Evolutionary conservation across 2,888 invertebrate genomes (phyloP), one percentile per base, ranked within the genome.

Genomic region (Drosophila diplacantha): DNA sequence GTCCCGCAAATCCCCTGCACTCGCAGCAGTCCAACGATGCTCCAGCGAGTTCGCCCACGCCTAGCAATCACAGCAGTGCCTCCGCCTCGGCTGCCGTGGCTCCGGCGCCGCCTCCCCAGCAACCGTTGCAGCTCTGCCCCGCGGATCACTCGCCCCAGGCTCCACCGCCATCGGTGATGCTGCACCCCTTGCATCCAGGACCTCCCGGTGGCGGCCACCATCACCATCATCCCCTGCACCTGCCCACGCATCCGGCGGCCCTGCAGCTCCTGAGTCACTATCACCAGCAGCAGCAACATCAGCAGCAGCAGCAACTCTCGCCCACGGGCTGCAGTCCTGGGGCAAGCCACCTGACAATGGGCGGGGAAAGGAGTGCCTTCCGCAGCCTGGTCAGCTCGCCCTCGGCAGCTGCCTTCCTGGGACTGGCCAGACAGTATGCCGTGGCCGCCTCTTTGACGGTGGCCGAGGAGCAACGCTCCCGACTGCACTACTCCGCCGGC

Each of bases 291-390:
- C 84, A 83, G 41, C 84, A 75, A 11, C 71, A 71, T 8, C 74
- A 89, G 41, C 85, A 89, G 61, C 71, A 71, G 3, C 71, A 72
- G 20, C 74, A 76, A 52, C 74, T 77, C 31, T 73, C 84, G 44
- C 76, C 76, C 16, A 74, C 69, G 3, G 67, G 74, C 56, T 72
- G 76, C 71, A 71, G 74, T 53, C 81, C 83, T 34, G 83, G 63
- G 57, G 67, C 79, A 32, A 58, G 73, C 24, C 84, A 87, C 81
- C 89, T 89, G 79, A 90, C 90, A 80, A 95, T 95, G 94, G 95
- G 96, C 87, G 95, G 96, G 88, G 95, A 95, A 89, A 94, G 95
- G 90, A 95, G 95, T 89, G 96, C 96, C 35, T 96, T 96, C 88
- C 93, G 94, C 77, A 92, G 94, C 22, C 90, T 95, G 73, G 91